A percentile compares a stretch with the other conserved stretches of the same genome.
These are phyloP conservation scores for Tetrao urogallus DNA, from an alignment of 2,113 vertebrate species.

Conservation along the genomic window DNA sequence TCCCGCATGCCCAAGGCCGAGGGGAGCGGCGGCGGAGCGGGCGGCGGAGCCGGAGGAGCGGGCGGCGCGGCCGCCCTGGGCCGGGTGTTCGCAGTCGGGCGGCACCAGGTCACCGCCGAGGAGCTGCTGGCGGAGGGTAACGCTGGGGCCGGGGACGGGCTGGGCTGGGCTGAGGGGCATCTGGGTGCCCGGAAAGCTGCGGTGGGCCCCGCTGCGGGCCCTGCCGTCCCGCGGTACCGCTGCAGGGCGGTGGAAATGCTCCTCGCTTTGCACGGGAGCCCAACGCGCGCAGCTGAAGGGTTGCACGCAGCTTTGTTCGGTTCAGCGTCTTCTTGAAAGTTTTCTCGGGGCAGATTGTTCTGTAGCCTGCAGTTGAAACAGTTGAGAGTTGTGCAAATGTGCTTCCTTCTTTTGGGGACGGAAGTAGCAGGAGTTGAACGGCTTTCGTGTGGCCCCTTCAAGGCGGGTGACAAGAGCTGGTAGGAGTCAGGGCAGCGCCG, in stretches of 20 bases:
- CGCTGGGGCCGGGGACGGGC: not conserved
- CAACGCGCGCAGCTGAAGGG: not conserved
- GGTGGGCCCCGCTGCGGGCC: too few relatives aligned
- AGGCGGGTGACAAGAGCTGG: rapidly evolving
- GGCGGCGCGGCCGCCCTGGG: not conserved
- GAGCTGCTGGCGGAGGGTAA: not conserved
- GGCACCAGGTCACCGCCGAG: not conserved
- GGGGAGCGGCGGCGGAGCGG: not conserved
- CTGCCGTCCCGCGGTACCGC: not conserved
- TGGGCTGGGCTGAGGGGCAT: not conserved
- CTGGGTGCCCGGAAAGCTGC: too few relatives aligned
- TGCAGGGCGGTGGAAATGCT: not conserved
- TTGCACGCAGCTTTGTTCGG: not conserved
- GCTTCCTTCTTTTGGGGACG: not conserved
- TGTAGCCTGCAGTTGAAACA: not conserved
- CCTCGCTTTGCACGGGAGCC: not conserved
- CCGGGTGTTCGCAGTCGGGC: not conserved
- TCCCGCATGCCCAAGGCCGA: not conserved
- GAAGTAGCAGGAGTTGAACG: not conserved
- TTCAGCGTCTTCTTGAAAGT: not conserved
- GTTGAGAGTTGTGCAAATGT: not conserved
- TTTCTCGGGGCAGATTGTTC: not conserved
- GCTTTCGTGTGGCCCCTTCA: not conserved
- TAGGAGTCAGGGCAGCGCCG: not conserved
- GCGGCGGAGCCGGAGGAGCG: not conserved